phyloP scores from a whole-genome alignment of 2,797 vertebrate genomes.

The Pangasius djambal region DNA sequence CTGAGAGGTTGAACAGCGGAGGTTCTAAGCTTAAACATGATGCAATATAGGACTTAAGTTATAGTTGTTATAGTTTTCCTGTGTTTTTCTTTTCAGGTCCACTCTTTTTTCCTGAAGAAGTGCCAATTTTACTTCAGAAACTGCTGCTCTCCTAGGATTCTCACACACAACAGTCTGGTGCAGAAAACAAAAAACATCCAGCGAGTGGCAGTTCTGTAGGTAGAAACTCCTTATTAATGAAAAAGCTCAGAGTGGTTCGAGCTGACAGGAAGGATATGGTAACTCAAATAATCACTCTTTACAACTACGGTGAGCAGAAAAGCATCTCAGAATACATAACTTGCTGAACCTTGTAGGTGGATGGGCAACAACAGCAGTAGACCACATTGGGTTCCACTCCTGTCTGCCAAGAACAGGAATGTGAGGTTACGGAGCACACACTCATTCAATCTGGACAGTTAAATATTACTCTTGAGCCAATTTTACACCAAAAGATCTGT shows the following conservation, averaged over 20 bases:
- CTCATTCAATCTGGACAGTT: background rate
- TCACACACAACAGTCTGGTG: background rate
- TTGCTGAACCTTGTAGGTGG: background rate
- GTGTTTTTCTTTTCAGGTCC: background rate
- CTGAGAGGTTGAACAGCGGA: background rate
- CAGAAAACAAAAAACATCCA: background rate
- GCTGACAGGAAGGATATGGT: background rate
- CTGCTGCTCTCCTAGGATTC: background rate
- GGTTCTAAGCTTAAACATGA: background rate
- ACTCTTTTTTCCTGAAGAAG: background rate
- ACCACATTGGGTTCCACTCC: background rate
- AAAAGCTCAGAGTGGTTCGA: background rate
- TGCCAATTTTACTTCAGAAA: background rate
- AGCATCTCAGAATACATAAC: background rate
- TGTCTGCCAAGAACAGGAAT: background rate
- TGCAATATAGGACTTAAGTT: background rate
- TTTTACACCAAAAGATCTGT: background rate
- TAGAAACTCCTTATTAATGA: background rate
- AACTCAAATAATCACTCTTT: background rate
- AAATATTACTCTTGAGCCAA: background rate
- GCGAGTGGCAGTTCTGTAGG: background rate
- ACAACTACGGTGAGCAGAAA: background rate
- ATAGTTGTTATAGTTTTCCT: background rate
- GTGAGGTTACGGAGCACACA: background rate
- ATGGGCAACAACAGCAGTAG: background rate